Percentiles rank a stretch among this genome's conserved stretches.
Conservation (phyloP, 1,140 invertebrate species). For the Drosophila melanica region DNA sequence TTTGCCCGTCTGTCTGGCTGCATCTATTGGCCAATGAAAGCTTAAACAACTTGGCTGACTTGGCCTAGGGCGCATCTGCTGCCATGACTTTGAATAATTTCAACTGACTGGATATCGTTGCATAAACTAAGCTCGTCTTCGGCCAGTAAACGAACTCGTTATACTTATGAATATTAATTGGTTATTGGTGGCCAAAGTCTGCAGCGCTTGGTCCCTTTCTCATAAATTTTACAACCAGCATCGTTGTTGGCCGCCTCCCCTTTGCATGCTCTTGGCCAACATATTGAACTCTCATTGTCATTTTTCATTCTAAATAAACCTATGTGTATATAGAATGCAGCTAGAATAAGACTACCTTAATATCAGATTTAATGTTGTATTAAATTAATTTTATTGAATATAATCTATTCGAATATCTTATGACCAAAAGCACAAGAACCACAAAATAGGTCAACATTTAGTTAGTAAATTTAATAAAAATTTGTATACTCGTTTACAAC, state of each 20-base stretch:
- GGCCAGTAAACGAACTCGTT: conserved; percentile 55
- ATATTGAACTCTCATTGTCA: neutral
- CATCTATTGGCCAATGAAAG: conserved; percentile 69
- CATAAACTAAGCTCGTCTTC: conserved; percentile 55
- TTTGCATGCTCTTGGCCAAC: conserved; percentile 13
- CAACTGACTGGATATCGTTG: conserved; percentile 55
- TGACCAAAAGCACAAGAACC: too few species aligned
- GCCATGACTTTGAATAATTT: conserved; percentile 78
- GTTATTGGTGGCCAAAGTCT: conserved; percentile 56
- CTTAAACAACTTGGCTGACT: conserved; percentile 19
- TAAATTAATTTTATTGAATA: neutral
- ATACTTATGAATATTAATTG: conserved; percentile 79
- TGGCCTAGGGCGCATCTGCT: conserved; percentile 54
- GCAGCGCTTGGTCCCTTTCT: neutral
- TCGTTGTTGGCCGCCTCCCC: conserved; percentile 55
- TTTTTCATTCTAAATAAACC: too few species aligned
- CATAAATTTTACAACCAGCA: conserved; percentile 55
- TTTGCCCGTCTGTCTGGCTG: conserved; percentile 42
- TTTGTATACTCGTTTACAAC: too few species aligned
- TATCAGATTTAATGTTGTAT: conserved; percentile 41
- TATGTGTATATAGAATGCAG: too few species aligned
- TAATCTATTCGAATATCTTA: too few species aligned
- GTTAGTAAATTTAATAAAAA: too few species aligned
- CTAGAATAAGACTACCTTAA: too few species aligned
- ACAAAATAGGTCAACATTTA: too few species aligned